A percentile compares a stretch with the other conserved stretches of the same genome.
Evolutionary conservation across 1,140 invertebrate genomes (phyloP).

Genomic region (Mesaphorura yosii): DNA sequence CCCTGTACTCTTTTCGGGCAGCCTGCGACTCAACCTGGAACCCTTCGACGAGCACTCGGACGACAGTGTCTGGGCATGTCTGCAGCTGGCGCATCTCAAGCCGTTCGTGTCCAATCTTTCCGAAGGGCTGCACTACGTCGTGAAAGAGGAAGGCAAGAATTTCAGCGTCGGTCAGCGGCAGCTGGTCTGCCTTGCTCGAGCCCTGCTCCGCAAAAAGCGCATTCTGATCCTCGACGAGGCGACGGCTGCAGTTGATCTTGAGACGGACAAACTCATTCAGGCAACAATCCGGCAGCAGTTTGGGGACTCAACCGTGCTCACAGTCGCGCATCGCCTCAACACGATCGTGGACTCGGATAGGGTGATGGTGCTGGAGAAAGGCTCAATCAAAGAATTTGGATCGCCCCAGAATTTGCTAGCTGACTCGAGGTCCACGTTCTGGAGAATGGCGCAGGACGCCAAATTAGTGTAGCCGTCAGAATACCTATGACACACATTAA

Average conservation of each 20-base stretch:
- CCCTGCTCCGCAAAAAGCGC: neutral
- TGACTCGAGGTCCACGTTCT: no score
- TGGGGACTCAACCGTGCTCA: slow-evolving; percentile 75
- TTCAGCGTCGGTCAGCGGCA: slow-evolving; percentile 3
- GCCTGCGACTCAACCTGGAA: slow-evolving; percentile 38
- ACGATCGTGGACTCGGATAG: slow-evolving; percentile 82
- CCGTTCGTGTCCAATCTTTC: neutral
- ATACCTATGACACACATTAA: no score
- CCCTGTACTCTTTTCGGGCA: slow-evolving; percentile 40
- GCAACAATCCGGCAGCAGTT: slow-evolving; percentile 78
- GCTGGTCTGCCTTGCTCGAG: neutral
- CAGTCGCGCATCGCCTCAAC: slow-evolving; percentile 86
- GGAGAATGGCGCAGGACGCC: no score
- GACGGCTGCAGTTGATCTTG: slow-evolving; percentile 16
- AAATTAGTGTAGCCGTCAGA: no score
- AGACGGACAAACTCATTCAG: slow-evolving; percentile 47
- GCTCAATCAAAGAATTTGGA: slow-evolving; percentile 68
- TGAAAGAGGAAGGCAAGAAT: slow-evolving; percentile 2
- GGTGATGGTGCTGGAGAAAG: slow-evolving; percentile 82
- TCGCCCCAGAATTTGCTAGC: slow-evolving; percentile 57
- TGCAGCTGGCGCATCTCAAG: neutral
- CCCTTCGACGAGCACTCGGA: slow-evolving; percentile 33
- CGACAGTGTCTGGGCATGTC: neutral
- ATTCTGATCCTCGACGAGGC: slow-evolving; percentile 10
- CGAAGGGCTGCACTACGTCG: neutral